Base-by-base conservation (phyloP, 2,888 invertebrate species). In the Drosophila robusta region DNA sequence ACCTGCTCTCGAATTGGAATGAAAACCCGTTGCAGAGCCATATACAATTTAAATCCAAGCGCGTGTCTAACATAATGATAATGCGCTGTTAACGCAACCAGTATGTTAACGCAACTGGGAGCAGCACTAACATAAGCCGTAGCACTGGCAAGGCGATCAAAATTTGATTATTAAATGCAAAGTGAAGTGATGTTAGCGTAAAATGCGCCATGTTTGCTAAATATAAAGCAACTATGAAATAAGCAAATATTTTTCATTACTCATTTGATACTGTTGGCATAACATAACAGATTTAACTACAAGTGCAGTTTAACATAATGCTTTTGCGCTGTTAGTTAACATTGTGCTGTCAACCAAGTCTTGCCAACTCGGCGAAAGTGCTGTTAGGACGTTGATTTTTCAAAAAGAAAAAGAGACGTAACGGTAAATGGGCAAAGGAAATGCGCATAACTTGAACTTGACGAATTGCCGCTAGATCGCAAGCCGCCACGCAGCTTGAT, bases 1-100 rank as follows among this genome's bases (percentile, higher is more conserved):
- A 90, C 87, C 78, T 82, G 87, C 84, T 85, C 85, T 90, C 84
- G 89, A 85, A 87, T 85, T 89, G 89, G 84, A 90, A 90, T 90
- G 90, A 70, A 82, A 82, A 80, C 78, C 72, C 73, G 75, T 77
- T 78, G 74, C 78, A 55, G 64, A 70, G 50, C 67, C 61, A 71
- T 64, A 60, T 50, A 68, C 57, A 78, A 68, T 78, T 77, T 75
- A 74, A 78, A 73, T 74, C 73, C 72, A 70, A 60, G 57, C 70
- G 66, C 70, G 69, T 65, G 29, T 46, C 39, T 57, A 65, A 60
- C 73, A 61, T 42, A 12, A 18, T 64, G 68, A 41, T 60, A 58
- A n/a, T 7, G 32, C 12, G n/a, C 54, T 64, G 51, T 58, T 67
- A 63, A 26, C 38, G 14, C 26, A 39, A 16, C 29, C 14, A 5